Evolutionary conservation across 2,797 vertebrate genomes (phyloP), one percentile per base, ranked within the genome.

Genomic region (Nannoperca australis): DNA sequence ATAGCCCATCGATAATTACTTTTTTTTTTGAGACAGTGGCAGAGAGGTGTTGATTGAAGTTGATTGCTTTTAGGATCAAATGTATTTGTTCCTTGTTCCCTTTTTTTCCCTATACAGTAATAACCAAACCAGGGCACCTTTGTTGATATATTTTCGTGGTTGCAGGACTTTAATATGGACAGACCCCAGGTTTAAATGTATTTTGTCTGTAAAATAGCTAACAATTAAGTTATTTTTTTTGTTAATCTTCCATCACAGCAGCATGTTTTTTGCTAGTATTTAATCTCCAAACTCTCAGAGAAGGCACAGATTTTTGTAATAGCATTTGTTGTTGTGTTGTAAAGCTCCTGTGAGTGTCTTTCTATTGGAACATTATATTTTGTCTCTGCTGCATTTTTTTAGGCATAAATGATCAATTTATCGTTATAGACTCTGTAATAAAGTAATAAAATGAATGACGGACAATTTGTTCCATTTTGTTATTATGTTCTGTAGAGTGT

Each of bases 381-480:
- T 34, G 36, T 59, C 49, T 69, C 36, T 22, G 76, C 69, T 73
- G 71, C 69, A 59, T 79, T 82, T 10, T 10, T 11, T 81, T 30
- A 65, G 56, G 54, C 64, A 63, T 69, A 78, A 73, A 78, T 78
- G 27, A 66, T 81, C 70, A 67, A 51, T 49, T 44, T 64, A 55
- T 79, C 66, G 76, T 70, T 69, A 78, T 14, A 65, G 60, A 74
- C 58, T 74, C 59, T 82, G 76, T 74, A 87, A 88, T 85, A 76
- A 85, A 84, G 70, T 30, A 22, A 68, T 9, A 34, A 58, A 73
- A 74, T 70, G 22, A 65, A 66, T 49, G 59, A 73, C 2, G 20
- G 77, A 69, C 73, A 50, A 63, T 86, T 78, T 70, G 24, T 71
- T 78, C 18, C 79, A 27, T 27, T 53, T 7, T 79, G 30, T 77